A percentile compares a stretch with the other conserved stretches of the same genome.
Evolutionary conservation across 2,888 invertebrate genomes (phyloP).

Genomic region (Ligdia adustata): DNA sequence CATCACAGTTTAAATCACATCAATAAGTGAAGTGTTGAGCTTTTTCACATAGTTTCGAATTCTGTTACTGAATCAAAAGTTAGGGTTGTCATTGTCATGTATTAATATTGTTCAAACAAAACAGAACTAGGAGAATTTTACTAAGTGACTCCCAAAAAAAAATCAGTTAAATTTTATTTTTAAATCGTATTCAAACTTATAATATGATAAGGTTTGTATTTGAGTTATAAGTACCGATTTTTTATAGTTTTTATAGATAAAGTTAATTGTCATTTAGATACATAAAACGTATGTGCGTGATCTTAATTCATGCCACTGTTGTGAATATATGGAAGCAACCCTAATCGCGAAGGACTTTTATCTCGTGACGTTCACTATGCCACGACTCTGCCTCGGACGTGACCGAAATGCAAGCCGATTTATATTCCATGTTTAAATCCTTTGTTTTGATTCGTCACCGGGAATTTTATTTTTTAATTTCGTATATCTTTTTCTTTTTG

Average conservation of each 20-base stretch:
- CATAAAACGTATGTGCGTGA: background rate
- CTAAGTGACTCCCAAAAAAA: too few species aligned
- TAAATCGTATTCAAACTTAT: too few species aligned
- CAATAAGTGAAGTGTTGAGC: conserved; percentile 21
- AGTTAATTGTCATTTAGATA: too few species aligned
- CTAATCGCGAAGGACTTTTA: conserved; percentile 59
- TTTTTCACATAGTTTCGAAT: conserved; percentile 21
- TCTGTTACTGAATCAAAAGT: conserved; percentile 2
- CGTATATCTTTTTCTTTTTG: conserved; percentile 19
- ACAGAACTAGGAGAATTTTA: too few species aligned
- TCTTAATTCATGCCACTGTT: conserved; percentile 3
- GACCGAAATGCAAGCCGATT: conserved; percentile 75
- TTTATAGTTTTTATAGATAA: too few species aligned
- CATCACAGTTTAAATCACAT: conserved; percentile 21
- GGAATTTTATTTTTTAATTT: conserved; percentile 36
- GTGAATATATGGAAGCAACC: conserved; percentile 16
- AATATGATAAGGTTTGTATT: too few species aligned
- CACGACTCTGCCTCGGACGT: conserved; percentile 73
- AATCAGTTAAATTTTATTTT: too few species aligned
- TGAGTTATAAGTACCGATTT: too few species aligned
- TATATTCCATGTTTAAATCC: conserved; percentile 56
- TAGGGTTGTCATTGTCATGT: conserved; percentile 17
- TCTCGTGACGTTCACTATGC: conserved; percentile 78
- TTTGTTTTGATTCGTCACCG: conserved; percentile 55
- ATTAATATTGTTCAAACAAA: too few species aligned